phyloP scores from a whole-genome alignment of 1,140 invertebrate genomes.

The Drosophila pruinosa region DNA sequence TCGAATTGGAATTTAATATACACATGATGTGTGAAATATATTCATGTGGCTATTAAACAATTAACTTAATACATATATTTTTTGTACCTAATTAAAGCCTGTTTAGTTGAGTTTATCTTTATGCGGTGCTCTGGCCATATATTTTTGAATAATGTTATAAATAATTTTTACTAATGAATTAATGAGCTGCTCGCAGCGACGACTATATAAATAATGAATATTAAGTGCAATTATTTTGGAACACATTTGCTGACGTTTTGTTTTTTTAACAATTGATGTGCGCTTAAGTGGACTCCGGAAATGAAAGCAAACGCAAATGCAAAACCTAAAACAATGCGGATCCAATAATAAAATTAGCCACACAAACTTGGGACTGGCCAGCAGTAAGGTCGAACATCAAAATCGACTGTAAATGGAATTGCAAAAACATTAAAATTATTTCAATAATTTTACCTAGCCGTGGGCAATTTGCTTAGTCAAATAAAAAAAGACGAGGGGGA shows the following conservation, averaged over 20 bases:
- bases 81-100: background rate
- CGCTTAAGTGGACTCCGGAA: constrained; percentile 25
- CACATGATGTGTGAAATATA: background rate
- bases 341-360: background rate
- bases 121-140: background rate
- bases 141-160: constrained; percentile 60
- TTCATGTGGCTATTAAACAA: background rate
- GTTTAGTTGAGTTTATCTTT: background rate
- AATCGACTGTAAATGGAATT: constrained; percentile 32
- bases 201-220: constrained; percentile 52
- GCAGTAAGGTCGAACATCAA: constrained; percentile 33
- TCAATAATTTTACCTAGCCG: constrained; percentile 38
- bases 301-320: background rate
- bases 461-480: background rate
- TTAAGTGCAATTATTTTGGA: constrained; percentile 34
- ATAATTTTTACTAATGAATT: constrained; percentile 51
- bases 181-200: constrained; percentile 31
- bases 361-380: constrained; percentile 38
- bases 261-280: constrained; percentile 8
- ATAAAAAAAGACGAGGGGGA: background rate
- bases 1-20: too few relatives aligned
- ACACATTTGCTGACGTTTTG: background rate
- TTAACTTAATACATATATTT: background rate
- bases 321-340: background rate
- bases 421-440: constrained; percentile 41